These are phyloP conservation scores for Eudasyphora cyanicolor DNA, from an alignment of 2,888 invertebrate genomes.

Conservation along the genomic window DNA sequence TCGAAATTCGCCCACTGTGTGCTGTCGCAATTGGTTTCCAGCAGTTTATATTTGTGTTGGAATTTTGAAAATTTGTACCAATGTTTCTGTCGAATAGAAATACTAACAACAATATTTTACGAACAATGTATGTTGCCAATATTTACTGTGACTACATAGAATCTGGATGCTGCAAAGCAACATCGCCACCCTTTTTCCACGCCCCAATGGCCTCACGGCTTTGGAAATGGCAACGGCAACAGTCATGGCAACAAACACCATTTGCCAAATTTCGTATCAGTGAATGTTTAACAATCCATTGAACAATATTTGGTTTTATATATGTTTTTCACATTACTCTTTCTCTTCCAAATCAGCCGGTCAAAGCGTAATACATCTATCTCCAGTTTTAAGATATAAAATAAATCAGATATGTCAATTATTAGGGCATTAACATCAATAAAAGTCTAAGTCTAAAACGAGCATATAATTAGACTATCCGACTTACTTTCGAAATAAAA, in stretches of 20 bases:
- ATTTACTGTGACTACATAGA: constrained; percentile 12
- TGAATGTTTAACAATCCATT: constrained; percentile 26
- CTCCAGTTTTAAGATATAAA: too few species aligned
- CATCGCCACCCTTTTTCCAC: too few species aligned
- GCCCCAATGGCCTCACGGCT: background rate
- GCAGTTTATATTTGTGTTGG: background rate
- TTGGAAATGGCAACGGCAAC: background rate
- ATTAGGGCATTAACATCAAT: too few species aligned
- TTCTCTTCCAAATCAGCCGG: too few species aligned
- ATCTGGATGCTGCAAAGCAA: background rate
- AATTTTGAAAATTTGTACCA: background rate
- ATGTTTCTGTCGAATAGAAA: background rate
- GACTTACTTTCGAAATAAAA: too few species aligned
- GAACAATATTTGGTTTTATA: constrained; percentile 12
- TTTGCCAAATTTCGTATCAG: constrained; percentile 17
- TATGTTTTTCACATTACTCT: constrained; percentile 16
- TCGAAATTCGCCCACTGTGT: too few species aligned
- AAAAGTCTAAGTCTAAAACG: too few species aligned
- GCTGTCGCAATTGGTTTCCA: background rate
- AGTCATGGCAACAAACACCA: background rate
- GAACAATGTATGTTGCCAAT: constrained; percentile 32
- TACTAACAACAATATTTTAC: constrained; percentile 29
- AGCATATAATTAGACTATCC: too few species aligned
- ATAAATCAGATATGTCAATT: too few species aligned
- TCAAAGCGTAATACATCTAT: too few species aligned